Evolutionary conservation across 2,113 vertebrate genomes (phyloP), one percentile per base, ranked within the genome.

Genomic region (Nansenia antarctica): DNA sequence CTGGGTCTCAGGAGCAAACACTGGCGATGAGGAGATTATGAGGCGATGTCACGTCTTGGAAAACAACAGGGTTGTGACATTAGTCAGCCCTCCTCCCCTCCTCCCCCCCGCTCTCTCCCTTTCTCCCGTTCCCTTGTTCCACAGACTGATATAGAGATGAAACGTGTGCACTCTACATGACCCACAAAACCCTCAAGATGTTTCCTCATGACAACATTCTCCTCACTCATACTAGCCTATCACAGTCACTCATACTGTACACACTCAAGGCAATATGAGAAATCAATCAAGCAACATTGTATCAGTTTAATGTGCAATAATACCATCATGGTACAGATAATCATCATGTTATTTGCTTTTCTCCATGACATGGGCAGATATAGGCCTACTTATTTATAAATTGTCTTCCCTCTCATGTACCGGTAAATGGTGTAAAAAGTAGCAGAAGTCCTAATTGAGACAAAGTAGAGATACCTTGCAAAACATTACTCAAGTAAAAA

Each of bases 1-100:
- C 4, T 20, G 15, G 14, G 11, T 27, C 30, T 29, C 47, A 45
- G 24, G 7, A 65, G 55, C 6, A 9, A 14, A 2, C 27, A 37
- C 9, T 37, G 26, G 70, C 27, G 12, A 47, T 5, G 42, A 65
- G 37, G 52, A 67, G 14, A 53, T 58, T 31, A 64, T 42, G 47
- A 24, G 3, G 32, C 37, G 49, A 29, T 61, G n/a, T 55, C 29
- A 24, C 31, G 15, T 62, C 72, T 54, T n/a, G 59, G 35, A 45
- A 45, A 62, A 37, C 47, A 39, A n/a, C 34, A 31, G 27, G 22
- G 29, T 22, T 61, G 30, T 64, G 49, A 58, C 34, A 54, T 54
- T 29, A 71, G 26, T 65, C 52, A 39, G 4, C 47, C 29, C 20
- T n/a, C 15, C 22, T 9, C 7, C 22, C 5, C 20, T 30, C 32